Percentiles rank a stretch among this genome's conserved stretches.
Conservation (phyloP, 1,140 invertebrate genomes). For the Harpegnathos saltator region DNA sequence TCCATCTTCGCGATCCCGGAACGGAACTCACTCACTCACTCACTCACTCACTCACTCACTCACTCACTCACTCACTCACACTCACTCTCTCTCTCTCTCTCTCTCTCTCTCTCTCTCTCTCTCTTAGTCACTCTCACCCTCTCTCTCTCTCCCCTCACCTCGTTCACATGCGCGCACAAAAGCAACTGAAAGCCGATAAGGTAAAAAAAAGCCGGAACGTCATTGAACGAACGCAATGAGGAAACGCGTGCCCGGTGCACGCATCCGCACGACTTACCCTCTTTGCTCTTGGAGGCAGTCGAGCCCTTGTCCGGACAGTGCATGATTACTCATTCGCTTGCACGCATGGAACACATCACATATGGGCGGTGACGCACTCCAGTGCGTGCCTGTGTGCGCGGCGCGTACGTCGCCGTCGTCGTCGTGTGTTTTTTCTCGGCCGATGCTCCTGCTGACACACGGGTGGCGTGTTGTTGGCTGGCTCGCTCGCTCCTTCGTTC, state of each 20-base stretch:
- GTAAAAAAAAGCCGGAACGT: constrained; percentile 10
- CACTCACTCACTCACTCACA: neutral
- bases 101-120: neutral
- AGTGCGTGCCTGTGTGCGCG: constrained; percentile 66
- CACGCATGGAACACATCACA: constrained; percentile 77
- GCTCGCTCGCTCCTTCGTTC: neutral
- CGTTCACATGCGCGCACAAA: constrained; percentile 46
- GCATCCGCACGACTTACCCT: constrained; percentile 73
- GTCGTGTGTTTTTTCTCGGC: constrained; percentile 53
- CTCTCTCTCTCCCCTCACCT: constrained; percentile 28
- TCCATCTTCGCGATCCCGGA: constrained; percentile 12
- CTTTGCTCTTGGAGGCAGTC: constrained; percentile 79
- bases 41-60: constrained; percentile 19
- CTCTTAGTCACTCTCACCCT: constrained; percentile 10
- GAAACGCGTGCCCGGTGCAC: neutral
- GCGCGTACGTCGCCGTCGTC: constrained; percentile 32
- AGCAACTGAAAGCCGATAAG: constrained; percentile 37
- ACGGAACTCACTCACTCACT: constrained; percentile 37
- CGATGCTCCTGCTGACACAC: constrained; percentile 24
- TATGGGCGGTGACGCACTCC: constrained; percentile 81
- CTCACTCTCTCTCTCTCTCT: constrained; percentile 21
- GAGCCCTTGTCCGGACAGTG: constrained; percentile 82
- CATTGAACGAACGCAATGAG: neutral
- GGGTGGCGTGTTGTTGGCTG: neutral
- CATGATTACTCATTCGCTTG: constrained; percentile 81